Base-by-base conservation (phyloP, 2,888 invertebrate genomes). In the Mimumesa dahlbomi region DNA sequence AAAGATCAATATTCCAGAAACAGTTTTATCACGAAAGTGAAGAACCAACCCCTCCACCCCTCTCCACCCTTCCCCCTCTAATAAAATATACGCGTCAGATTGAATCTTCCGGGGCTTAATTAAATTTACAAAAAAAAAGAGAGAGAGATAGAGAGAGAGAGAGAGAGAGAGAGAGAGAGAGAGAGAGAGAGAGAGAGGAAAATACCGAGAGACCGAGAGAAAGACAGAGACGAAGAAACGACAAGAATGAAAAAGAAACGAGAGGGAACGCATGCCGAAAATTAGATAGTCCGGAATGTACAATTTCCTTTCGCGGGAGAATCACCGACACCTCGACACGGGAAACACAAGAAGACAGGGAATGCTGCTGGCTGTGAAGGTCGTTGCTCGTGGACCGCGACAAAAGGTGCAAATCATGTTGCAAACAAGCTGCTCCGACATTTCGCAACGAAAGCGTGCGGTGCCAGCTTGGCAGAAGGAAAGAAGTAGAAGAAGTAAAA, bases 391-490 rank as follows among this genome's bases (percentile, higher is more conserved):
- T 66, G 46, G 49, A 63, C 19, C 34, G 21, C 38, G 18, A 56
- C 21, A 69, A 74, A 75, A 79, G 69, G 75, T 79, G 79, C 81
- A 75, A 81, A 82, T 82, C 73, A 79, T 63, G 71, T 64, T 67
- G 81, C 77, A 79, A 82, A 79, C 78, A 77, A 81, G 74, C 71
- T 43, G 52, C 63, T 50, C 43, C 53, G 48, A 38, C 75, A 63
- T 82, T 79, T 81, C 68, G 75, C 57, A 77, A 82, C 71, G 69
- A 53, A 61, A 40, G 38, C 36, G 36, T n/a, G 36, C 14, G 4
- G 14, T 1, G 31, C 36, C n/a, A 36, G n/a, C 36, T 1, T n/a
- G 21, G 14, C 11, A 22, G 21, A n/a, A 16, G 9, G 16, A 46
- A 22, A 34, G 21, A 22, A n/a, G 13, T 1, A 36, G 36, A 36